phyloP scores from a whole-genome alignment of 2,888 invertebrate genomes.

The Aphodius sticticus region DNA sequence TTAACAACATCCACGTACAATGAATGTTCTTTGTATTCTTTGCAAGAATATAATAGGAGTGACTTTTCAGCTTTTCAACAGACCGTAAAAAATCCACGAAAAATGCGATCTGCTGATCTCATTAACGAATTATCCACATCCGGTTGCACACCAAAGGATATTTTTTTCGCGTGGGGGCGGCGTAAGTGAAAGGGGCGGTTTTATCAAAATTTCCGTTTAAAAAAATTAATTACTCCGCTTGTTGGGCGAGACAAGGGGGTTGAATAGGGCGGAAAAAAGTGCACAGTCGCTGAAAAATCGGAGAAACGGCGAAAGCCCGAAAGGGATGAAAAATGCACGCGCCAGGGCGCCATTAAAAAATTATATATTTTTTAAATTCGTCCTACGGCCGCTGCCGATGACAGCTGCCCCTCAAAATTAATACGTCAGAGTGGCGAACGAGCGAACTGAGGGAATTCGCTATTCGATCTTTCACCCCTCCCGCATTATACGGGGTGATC shows the following conservation, averaged over 20 bases:
- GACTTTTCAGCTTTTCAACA: too few relatives aligned
- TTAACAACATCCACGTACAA: too few relatives aligned
- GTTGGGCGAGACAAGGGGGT: not conserved
- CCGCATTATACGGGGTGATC: not conserved
- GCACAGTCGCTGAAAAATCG: slow-evolving; percentile 14
- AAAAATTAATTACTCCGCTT: slow-evolving; percentile 9
- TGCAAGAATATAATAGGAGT: too few relatives aligned
- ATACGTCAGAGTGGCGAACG: slow-evolving; percentile 9
- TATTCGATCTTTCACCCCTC: slow-evolving; percentile 19
- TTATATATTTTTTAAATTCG: slow-evolving; percentile 21
- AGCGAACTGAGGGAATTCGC: slow-evolving; percentile 44
- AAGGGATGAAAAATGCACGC: not conserved
- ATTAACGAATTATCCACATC: not conserved
- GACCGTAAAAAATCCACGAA: not conserved
- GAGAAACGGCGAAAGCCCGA: not conserved
- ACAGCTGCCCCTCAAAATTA: slow-evolving; percentile 16
- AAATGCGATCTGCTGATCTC: not conserved
- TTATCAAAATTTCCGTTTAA: not conserved
- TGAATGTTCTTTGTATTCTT: too few relatives aligned
- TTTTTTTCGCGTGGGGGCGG: not conserved
- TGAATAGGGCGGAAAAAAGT: not conserved
- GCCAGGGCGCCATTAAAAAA: slow-evolving; percentile 5
- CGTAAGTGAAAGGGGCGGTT: not conserved
- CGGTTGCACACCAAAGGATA: not conserved
- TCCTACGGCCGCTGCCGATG: slow-evolving; percentile 21